phyloP scores from a whole-genome alignment of 2,888 invertebrate genomes.

The Orchesella flavescens region DNA sequence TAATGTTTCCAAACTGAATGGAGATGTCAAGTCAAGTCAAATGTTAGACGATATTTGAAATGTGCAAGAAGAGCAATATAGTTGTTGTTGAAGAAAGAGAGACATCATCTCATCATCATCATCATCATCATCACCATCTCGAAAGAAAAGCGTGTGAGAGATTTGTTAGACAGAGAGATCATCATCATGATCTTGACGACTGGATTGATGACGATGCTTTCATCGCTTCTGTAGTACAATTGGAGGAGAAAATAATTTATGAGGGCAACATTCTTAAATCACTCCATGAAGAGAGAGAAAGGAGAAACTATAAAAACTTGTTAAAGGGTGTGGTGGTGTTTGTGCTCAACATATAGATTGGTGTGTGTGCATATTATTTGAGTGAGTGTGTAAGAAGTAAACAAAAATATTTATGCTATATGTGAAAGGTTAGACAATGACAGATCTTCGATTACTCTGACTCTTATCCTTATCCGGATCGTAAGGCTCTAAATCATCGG shows the following conservation, averaged over 20 bases:
- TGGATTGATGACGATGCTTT: conserved; percentile 46
- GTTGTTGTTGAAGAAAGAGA: conserved; percentile 25
- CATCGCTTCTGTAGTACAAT: conserved; percentile 53
- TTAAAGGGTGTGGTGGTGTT: background rate
- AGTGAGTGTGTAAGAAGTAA: conserved; percentile 10
- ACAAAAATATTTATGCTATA: conserved; percentile 21
- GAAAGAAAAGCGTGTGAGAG: conserved; percentile 42
- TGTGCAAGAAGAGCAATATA: background rate
- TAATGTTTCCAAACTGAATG: conserved; percentile 1
- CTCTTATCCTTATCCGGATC: conserved; percentile 79
- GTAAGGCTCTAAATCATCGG: conserved; percentile 82
- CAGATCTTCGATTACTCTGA: conserved; percentile 80
- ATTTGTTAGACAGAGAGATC: conserved; percentile 23
- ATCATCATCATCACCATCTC: conserved; percentile 28
- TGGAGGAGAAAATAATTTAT: conserved; percentile 32
- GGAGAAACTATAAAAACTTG: conserved; percentile 30
- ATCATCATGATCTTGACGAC: conserved; percentile 38
- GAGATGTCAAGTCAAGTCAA: too few species aligned
- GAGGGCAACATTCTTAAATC: conserved; percentile 24
- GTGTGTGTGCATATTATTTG: conserved; percentile 12
- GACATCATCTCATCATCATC: conserved; percentile 24
- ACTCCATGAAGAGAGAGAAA: conserved; percentile 19
- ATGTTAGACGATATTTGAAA: too few species aligned
- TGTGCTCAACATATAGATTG: background rate
- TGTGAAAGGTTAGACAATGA: conserved; percentile 77